Base-by-base conservation (phyloP, 2,888 invertebrate species). In the Eristalinus sepulchralis region DNA sequence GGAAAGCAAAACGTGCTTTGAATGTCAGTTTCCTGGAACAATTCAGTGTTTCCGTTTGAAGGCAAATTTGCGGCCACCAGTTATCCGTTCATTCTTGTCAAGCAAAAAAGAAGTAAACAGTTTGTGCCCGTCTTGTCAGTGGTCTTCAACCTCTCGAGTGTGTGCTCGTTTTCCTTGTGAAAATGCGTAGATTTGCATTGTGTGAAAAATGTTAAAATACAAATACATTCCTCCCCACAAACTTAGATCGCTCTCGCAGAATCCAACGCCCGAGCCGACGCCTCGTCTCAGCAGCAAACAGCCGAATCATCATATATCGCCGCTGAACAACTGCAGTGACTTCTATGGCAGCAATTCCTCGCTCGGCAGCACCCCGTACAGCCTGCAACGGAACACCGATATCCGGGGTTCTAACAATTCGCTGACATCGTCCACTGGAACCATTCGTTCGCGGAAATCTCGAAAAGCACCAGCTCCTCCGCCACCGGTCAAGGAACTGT, bases 151-250 rank as follows among this genome's bases (percentile, higher is more conserved):
- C 70, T 80, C n/a, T 64, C 10, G 34, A 79, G 66, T 71, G 70
- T 72, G 67, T 17, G 47, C 17, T 8, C 6, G 34, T 53, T 67
- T 72, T 62, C 22, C 39, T 78, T 75, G 36, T 24, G 11, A 83
- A 82, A 73, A 83, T 79, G 82, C 71, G 75, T 70, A 63, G 1
- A 17, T 59, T 72, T 0, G 4, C 17, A 9, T 80, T 83, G 59
- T 77, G 13, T 24, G 53, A 39, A 89, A 89, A 89, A 91, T 91
- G 91, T 88, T 91, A 85, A 91, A 91, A 90, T 91, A 91, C 81
- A 91, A 91, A 90, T 91, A 91, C 88, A 90, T 91, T 90, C 90
- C 90, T 75, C 90, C 90, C 71, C 90, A 90, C 83, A 89, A 89
- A 89, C 89, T 89, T 89, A 91, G 91, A 89, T 90, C 90, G 68